Evolutionary conservation across 2,888 invertebrate genomes (phyloP), one percentile per base, ranked within the genome.

Genomic region (Crocallis elinguaria): DNA sequence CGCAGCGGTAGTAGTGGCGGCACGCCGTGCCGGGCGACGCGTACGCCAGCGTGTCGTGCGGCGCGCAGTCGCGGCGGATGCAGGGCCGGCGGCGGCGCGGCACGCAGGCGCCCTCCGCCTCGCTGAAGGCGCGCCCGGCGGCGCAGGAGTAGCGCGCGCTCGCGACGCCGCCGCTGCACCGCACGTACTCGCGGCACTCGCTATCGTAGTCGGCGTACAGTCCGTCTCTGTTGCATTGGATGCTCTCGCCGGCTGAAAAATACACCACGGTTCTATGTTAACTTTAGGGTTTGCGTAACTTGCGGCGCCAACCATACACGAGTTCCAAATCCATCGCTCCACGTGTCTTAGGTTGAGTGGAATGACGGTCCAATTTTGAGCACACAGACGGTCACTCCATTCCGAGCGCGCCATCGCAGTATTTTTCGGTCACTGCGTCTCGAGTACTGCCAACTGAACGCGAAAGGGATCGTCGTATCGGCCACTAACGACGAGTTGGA

Each of bases 1-100:
- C 81, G 72, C 94, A 94, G 62, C 91, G 89, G 77, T 93, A 93
- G 77, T 93, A 94, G 50, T 89, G 88, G 2, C 88, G 86, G 69
- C 94, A 94, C 33, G 92, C 89, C 13, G 93, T 92, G 49, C 90
- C 92, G 32, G 93, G 93, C 6, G 90, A 82, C n/a, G 92, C 89
- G 73, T 93, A 93, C 29, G 90, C 88, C 32, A 80, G 70, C 2
- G 73, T 59, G 67, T 91, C 92, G 6, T 61, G 71, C 14, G 79
- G 69, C 16, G 82, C 80, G 64, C 92, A 92, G 54, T 74, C 67
- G 38, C 87, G 87, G 5, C 83, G 85, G 29, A 88, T 77, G 72
- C 92, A 92, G 7, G 79, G 80, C 19, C 76, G 77, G 19, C 79
- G 79, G 11, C 77, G 73, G 16, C 77, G 81, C 44, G 79, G 77